phyloP scores from a whole-genome alignment of 1,140 invertebrate species.

The Dendrolimus punctatus region DNA sequence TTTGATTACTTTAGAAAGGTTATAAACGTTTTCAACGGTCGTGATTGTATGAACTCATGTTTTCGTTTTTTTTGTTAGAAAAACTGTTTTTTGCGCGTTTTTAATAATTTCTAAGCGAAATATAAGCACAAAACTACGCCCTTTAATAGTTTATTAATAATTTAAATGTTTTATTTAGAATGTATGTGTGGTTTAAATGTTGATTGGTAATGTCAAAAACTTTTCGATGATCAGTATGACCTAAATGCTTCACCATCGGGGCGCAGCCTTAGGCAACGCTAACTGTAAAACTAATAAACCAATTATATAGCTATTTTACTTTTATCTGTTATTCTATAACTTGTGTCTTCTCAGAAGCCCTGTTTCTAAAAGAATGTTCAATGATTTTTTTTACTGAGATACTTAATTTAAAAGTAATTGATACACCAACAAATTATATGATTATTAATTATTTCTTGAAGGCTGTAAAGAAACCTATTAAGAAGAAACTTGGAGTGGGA shows the following conservation, averaged over 20 bases:
- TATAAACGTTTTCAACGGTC: conserved; percentile 28
- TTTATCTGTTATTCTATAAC: too few relatives aligned
- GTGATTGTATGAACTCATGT: conserved; percentile 39
- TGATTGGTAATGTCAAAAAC: conserved; percentile 2
- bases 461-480: not conserved
- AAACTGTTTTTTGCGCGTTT: conserved; percentile 15
- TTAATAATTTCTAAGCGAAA: conserved; percentile 15
- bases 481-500: not conserved
- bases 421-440: not conserved
- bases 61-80: conserved; percentile 54
- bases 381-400: too few relatives aligned
- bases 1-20: conserved; percentile 43
- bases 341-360: too few relatives aligned
- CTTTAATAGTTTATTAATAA: conserved; percentile 1
- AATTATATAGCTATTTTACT: too few relatives aligned
- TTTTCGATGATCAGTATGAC: conserved; percentile 16
- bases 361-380: too few relatives aligned
- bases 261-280: conserved; percentile 20
- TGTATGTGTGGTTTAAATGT: conserved; percentile 7
- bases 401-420: too few relatives aligned
- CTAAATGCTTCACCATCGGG: conserved; percentile 19
- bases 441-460: conserved; percentile 3
- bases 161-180: conserved; percentile 4
- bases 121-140: conserved; percentile 1
- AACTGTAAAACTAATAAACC: conserved; percentile 12